Evolutionary conservation across 2,113 vertebrate genomes (phyloP).

Genomic region (Diphyllodes magnificus): DNA sequence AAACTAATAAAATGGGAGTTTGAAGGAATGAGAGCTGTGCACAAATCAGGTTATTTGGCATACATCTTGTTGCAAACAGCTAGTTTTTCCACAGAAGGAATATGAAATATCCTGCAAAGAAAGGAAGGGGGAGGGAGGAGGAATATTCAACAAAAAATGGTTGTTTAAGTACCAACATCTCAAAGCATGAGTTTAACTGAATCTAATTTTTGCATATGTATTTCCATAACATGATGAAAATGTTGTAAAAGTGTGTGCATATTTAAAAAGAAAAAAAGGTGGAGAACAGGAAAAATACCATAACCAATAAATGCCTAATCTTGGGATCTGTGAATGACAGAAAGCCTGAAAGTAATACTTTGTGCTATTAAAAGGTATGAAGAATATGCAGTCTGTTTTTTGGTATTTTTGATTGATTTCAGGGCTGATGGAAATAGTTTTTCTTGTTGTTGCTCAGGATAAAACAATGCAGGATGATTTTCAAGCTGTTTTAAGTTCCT

Average conservation of each 20-base stretch:
- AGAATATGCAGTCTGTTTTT: neutral
- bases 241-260: neutral
- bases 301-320: neutral
- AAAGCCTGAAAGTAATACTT: neutral
- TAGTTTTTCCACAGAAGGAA: neutral
- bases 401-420: neutral
- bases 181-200: neutral
- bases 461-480: neutral
- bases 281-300: neutral
- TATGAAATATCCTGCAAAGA: neutral
- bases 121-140: neutral
- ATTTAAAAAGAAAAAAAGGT: neutral
- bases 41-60: neutral
- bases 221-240: neutral
- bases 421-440: neutral
- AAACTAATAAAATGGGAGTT: neutral
- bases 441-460: neutral
- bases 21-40: neutral
- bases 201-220: neutral
- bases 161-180: neutral
- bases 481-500: neutral
- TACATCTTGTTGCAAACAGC: neutral
- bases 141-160: neutral
- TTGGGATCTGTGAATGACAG: neutral
- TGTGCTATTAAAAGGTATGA: neutral